These are phyloP conservation scores for Erebia palarica DNA, from an alignment of 2,888 invertebrate species.

Conservation along the genomic window DNA sequence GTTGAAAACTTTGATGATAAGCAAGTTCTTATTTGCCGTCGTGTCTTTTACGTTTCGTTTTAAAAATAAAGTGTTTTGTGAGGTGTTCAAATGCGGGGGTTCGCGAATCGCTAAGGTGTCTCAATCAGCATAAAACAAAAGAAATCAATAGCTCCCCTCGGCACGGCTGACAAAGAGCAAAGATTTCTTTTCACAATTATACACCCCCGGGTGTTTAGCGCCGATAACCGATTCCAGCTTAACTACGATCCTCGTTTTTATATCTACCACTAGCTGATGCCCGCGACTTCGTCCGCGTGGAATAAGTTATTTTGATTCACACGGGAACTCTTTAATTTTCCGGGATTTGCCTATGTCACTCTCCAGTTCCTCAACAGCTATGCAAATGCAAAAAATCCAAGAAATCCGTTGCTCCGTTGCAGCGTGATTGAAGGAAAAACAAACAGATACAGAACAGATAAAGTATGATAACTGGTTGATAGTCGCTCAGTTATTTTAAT, in stretches of 20 bases:
- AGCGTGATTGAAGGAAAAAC: too few relatives aligned
- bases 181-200: constrained; percentile 83
- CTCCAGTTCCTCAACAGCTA: too few relatives aligned
- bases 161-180: constrained; percentile 79
- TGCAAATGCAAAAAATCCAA: too few relatives aligned
- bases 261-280: background rate
- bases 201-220: constrained; percentile 69
- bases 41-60: constrained; percentile 51
- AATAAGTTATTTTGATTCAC: too few relatives aligned
- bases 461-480: too few relatives aligned
- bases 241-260: constrained; percentile 48
- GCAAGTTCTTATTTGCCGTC: background rate
- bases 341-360: too few relatives aligned
- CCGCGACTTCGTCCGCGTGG: too few relatives aligned
- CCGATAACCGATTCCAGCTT: constrained; percentile 70
- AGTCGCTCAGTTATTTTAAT: too few relatives aligned
- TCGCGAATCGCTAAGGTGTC: constrained; percentile 76
- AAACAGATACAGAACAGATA: too few relatives aligned
- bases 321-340: accelerated
- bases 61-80: constrained; percentile 75
- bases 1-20: background rate
- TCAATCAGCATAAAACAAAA: constrained; percentile 83
- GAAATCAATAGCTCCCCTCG: constrained; percentile 79
- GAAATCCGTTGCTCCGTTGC: too few relatives aligned
- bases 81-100: constrained; percentile 65